phyloP scores from a whole-genome alignment of 1,140 invertebrate genomes.

The Pomacea maculata region DNA sequence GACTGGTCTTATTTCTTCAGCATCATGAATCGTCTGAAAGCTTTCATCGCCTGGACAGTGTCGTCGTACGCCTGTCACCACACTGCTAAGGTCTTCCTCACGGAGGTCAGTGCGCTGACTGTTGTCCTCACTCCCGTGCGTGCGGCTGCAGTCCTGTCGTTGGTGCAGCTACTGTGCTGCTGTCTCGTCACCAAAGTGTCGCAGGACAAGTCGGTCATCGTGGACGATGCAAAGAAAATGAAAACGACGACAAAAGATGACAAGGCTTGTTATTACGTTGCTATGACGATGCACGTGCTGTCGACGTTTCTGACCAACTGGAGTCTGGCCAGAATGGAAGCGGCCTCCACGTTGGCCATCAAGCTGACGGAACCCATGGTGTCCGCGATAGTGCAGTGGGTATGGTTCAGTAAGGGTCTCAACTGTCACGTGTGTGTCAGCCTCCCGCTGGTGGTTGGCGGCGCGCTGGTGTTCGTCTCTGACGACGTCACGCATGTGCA shows the following conservation, averaged over 20 bases:
- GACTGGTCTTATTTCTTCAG: too few species aligned
- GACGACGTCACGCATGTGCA: neutral
- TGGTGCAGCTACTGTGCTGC: too few species aligned
- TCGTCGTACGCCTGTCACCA: too few species aligned
- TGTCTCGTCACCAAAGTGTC: too few species aligned
- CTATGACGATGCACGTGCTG: conserved; percentile 11
- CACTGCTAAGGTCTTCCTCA: too few species aligned
- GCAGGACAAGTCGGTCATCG: too few species aligned
- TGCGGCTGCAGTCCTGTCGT: too few species aligned
- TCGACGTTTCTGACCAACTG: conserved; percentile 32
- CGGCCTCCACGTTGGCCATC: conserved; percentile 32
- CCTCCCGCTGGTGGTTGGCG: conserved; percentile 23
- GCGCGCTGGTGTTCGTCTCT: conserved; percentile 22
- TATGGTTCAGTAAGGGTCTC: conserved; percentile 7
- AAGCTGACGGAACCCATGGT: conserved; percentile 33
- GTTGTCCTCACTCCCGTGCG: too few species aligned
- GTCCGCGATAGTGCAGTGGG: conserved; percentile 21
- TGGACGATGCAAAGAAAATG: too few species aligned
- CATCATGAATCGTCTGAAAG: too few species aligned
- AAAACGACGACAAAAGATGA: neutral
- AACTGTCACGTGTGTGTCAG: neutral
- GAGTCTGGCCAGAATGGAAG: conserved; percentile 28
- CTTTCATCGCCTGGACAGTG: too few species aligned
- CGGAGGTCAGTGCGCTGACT: too few species aligned
- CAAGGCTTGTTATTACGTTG: neutral